phyloP scores from a whole-genome alignment of 2,797 vertebrate genomes.

The Danio kyathit region DNA sequence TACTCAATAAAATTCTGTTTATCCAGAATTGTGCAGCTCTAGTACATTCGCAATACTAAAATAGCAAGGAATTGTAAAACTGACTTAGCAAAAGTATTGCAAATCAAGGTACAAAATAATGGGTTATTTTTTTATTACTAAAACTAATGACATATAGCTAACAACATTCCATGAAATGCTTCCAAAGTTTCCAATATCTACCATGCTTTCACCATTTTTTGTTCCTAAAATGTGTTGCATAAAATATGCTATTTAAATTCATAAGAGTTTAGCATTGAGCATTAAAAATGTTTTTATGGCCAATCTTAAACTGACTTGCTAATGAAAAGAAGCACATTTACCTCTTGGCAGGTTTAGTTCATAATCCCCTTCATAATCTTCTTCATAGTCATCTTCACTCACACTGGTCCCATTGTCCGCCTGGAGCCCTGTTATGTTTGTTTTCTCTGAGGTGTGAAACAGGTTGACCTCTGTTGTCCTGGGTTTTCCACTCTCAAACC shows the following conservation, averaged over 20 bases:
- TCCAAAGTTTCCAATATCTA: neutral
- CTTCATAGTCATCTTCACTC: conserved; percentile 27
- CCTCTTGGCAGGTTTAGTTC: conserved; percentile 57
- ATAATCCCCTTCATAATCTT: conserved; percentile 49
- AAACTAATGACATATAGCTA: too few relatives aligned
- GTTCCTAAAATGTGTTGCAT: too few relatives aligned
- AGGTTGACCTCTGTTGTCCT: conserved; percentile 43
- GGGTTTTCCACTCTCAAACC: conserved; percentile 39
- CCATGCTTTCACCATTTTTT: too few relatives aligned
- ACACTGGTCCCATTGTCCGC: neutral
- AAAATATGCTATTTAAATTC: too few relatives aligned
- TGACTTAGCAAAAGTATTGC: neutral
- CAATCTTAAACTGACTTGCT: too few relatives aligned
- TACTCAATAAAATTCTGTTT: too few relatives aligned
- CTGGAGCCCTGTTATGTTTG: neutral
- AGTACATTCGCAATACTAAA: neutral
- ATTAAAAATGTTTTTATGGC: too few relatives aligned
- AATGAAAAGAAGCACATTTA: conserved; percentile 21
- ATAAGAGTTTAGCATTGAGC: too few relatives aligned
- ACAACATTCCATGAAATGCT: neutral
- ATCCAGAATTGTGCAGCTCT: too few relatives aligned
- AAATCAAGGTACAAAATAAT: too few relatives aligned
- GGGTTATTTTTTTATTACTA: too few relatives aligned
- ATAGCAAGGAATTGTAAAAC: neutral
- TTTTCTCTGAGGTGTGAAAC: conserved; percentile 7